Conservation (phyloP, 2,888 invertebrate genomes). For the Stramonita haemastoma region DNA sequence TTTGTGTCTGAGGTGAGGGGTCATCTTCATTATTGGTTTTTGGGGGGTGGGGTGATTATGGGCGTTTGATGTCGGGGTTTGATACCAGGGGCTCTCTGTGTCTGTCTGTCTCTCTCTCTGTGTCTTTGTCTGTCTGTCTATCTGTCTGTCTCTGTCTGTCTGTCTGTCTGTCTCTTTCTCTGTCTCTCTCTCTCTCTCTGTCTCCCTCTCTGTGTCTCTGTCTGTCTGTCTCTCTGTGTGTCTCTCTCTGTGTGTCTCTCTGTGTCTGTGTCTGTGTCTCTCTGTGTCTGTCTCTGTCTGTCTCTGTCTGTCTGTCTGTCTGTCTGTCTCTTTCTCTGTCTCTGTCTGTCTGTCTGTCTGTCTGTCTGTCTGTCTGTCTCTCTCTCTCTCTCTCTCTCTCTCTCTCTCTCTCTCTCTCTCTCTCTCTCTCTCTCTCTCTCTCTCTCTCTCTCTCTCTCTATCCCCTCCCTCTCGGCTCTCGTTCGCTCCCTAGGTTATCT, state of each 20-base stretch:
- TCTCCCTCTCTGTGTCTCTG: background rate
- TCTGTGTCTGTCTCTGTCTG: background rate
- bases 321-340: background rate
- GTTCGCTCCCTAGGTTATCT: no score
- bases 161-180: background rate
- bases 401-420: background rate
- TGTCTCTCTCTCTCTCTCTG: background rate
- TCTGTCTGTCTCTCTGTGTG: background rate
- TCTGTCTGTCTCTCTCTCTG: background rate
- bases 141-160: background rate
- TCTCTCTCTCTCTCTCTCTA: no score
- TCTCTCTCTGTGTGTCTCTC: background rate
- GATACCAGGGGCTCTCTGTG: background rate
- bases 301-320: background rate
- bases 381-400: background rate
- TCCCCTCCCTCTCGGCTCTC: no score
- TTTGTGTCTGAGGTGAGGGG: background rate
- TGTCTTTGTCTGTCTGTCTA: constrained; percentile 1
- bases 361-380: background rate
- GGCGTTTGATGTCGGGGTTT: background rate
- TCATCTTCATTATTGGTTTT: background rate
- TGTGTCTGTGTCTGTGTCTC: background rate
- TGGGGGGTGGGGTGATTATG: background rate
- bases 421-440: no score
- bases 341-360: background rate